A percentile compares a stretch with the other conserved stretches of the same genome.
These are phyloP conservation scores for Orius insidiosus DNA, from an alignment of 1,140 invertebrate species.

Conservation along the genomic window DNA sequence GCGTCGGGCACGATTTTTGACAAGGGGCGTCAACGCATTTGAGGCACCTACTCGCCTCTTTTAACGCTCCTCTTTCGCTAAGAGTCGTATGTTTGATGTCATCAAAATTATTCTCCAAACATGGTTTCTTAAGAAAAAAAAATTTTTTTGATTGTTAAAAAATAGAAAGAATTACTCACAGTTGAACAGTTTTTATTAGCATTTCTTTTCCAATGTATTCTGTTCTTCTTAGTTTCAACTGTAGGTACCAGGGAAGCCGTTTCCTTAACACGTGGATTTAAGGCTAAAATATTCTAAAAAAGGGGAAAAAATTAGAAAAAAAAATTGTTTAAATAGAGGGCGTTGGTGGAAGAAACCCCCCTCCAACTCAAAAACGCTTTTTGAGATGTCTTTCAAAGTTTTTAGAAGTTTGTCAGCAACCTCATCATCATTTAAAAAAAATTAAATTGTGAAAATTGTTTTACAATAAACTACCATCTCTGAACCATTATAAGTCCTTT, in stretches of 20 bases:
- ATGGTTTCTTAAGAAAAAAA: slow-evolving; percentile 32
- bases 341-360: no score
- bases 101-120: slow-evolving; percentile 77
- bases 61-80: slow-evolving; percentile 81
- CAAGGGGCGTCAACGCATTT: slow-evolving; percentile 98
- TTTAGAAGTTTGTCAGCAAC: no score
- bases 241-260: slow-evolving; percentile 66
- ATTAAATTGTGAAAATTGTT: no score
- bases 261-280: slow-evolving; percentile 68
- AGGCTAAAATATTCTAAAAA: slow-evolving; percentile 57
- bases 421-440: no score
- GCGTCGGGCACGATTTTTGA: slow-evolving; percentile 95
- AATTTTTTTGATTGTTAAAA: slow-evolving; percentile 6
- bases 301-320: no score
- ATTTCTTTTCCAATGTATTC: slow-evolving; percentile 92
- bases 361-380: no score
- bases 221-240: slow-evolving; percentile 64
- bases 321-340: neutral
- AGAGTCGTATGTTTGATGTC: slow-evolving; percentile 95
- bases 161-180: slow-evolving; percentile 8
- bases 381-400: no score
- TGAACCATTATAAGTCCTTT: no score
- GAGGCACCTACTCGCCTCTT: slow-evolving; percentile 78
- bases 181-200: slow-evolving; percentile 63
- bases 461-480: no score